Base-by-base conservation (phyloP, 1,140 invertebrate genomes). In the Drosophila gunungcola region DNA sequence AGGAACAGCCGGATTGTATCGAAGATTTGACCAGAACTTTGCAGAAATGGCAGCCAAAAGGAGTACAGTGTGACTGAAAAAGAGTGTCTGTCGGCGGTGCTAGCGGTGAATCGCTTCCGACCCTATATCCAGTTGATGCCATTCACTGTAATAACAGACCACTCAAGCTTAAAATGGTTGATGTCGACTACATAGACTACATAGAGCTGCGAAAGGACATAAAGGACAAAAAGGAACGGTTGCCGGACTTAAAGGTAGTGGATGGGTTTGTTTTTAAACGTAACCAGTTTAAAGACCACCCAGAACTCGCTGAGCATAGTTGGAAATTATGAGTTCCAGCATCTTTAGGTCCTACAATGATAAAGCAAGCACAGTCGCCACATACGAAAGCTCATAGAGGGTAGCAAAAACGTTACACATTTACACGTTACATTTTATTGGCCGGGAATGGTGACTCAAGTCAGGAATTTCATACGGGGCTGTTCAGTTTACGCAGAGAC, bases 221-320 rank as follows among this genome's bases (percentile, higher is more conserved):
- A 0, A 5, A 27, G 7, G 12, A 13, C 16, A 13, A 55, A 3
- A 55, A 36, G 7, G 13, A 42, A 5, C 6, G 11, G 4, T 16
- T 54, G 13, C 32, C 52, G 9, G 61, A 56, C 12, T 1, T 64
- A 1, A 36, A 56, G n/a, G 42, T 43, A 7, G 42, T 43, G 7
- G 42, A 43, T 10, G 42, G 42, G 3, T 21, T 43, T 13, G 13
- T 43, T 21, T 43, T 43, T 21, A 43, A 43, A 21, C 13, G 42
- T 2, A 43, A 21, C 6, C 13, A 21, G 13, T 3, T 9, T 10
- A 2, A 9, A 9, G 42, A 7, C 42, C 13, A 9, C 16, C 42
- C 16, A 6, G 16, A 43, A 9, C 42, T 43, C 13, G 16, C 16
- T 16, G 13, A 43, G 3, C 42, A 43, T n/a, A 43, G 42, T 13